phyloP scores from a whole-genome alignment of 2,797 vertebrate species.

The Brachyalestes nurse region DNA sequence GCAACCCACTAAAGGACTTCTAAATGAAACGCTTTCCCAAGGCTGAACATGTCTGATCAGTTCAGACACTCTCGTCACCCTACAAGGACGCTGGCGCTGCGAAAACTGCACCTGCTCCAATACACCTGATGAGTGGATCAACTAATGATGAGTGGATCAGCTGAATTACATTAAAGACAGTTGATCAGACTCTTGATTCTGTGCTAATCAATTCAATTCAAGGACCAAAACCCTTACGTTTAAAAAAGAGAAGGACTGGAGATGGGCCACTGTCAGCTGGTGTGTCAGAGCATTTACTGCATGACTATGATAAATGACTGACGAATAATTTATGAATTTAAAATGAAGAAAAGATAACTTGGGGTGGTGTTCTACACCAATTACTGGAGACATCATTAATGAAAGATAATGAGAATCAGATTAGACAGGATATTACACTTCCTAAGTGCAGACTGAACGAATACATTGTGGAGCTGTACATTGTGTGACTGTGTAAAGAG shows the following conservation, averaged over 20 bases:
- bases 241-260: background rate
- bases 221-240: background rate
- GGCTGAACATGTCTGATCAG: background rate
- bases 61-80: conserved; percentile 2
- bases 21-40: background rate
- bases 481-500: background rate
- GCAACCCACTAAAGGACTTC: background rate
- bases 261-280: background rate
- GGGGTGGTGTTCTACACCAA: conserved; percentile 37
- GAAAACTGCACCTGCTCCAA: conserved; percentile 2
- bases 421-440: conserved; percentile 8
- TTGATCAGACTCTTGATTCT: conserved; percentile 18
- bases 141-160: conserved; percentile 6
- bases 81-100: background rate
- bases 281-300: conserved; percentile 42
- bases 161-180: conserved; percentile 6
- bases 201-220: conserved; percentile 20
- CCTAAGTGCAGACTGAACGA: background rate
- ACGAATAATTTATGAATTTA: conserved; percentile 52
- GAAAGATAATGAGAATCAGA: conserved; percentile 35
- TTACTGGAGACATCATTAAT: conserved; percentile 21
- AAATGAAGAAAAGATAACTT: conserved; percentile 49
- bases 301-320: conserved; percentile 53
- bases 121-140: conserved; percentile 1
- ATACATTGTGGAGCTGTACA: background rate